phyloP scores from a whole-genome alignment of 1,140 invertebrate species.

The Euborellia annulipes region DNA sequence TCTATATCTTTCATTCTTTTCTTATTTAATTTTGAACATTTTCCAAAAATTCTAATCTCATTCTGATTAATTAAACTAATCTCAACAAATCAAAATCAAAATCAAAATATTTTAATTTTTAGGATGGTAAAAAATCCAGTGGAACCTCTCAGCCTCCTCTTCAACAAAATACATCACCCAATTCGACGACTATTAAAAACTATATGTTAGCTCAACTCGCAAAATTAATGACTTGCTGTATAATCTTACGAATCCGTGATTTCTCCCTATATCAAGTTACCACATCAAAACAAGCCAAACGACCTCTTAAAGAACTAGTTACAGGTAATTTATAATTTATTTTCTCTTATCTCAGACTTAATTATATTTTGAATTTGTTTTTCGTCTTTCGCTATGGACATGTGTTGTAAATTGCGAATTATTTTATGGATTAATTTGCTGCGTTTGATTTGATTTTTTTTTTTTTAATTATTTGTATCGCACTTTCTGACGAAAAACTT shows the following conservation, averaged over 20 bases:
- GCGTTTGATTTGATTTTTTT: neutral
- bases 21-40: too few relatives aligned
- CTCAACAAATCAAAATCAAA: too few relatives aligned
- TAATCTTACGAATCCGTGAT: conserved; percentile 77
- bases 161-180: conserved; percentile 22
- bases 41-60: too few relatives aligned
- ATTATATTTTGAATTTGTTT: neutral
- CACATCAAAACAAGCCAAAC: conserved; percentile 45
- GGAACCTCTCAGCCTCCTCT: conserved; percentile 17
- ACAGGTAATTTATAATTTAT: conserved; percentile 37
- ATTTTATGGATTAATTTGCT: neutral
- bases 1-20: too few relatives aligned
- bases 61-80: too few relatives aligned
- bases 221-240: conserved; percentile 83
- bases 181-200: conserved; percentile 41
- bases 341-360: conserved; percentile 5
- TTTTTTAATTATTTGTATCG: conserved; percentile 14
- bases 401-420: neutral
- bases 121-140: too few relatives aligned
- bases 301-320: conserved; percentile 59
- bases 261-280: conserved; percentile 72
- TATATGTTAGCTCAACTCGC: conserved; percentile 54
- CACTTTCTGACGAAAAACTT: too few relatives aligned
- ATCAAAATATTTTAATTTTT: too few relatives aligned
- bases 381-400: too few relatives aligned